Evolutionary conservation across 2,113 vertebrate species (phyloP).

Genomic region (Hippolais icterina): DNA sequence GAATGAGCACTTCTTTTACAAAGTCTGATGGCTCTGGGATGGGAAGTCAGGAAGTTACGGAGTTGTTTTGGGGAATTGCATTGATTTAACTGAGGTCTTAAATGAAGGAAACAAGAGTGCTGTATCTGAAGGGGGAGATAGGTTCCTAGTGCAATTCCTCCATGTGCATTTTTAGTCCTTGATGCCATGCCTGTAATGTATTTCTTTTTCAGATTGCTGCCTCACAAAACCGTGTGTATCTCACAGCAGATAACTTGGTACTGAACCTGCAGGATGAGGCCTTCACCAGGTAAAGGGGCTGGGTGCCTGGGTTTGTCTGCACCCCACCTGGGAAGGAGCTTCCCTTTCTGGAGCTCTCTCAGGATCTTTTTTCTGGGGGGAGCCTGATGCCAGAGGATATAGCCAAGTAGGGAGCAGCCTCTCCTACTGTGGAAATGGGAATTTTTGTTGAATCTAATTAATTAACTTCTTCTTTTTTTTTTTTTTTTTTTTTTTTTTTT

Average conservation of each 20-base stretch:
- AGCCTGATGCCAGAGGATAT: neutral
- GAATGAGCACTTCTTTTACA: conserved; percentile 47
- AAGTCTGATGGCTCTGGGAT: conserved; percentile 67
- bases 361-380: neutral
- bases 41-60: neutral
- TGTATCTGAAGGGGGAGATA: neutral
- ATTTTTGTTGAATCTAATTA: neutral
- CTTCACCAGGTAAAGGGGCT: conserved; percentile 81
- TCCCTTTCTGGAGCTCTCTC: neutral
- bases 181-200: neutral
- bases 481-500: neutral
- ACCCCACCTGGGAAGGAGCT: neutral
- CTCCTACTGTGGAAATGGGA: neutral
- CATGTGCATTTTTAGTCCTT: neutral
- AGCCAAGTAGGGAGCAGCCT: neutral
- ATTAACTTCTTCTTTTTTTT: neutral
- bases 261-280: conserved; percentile 88
- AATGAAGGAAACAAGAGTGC: neutral
- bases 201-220: conserved; percentile 78
- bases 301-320: neutral
- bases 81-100: neutral
- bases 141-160: neutral
- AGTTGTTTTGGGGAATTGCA: neutral
- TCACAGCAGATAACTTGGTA: conserved; percentile 89
- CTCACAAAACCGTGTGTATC: conserved; percentile 92